Evolutionary conservation across 2,113 vertebrate species (phyloP).

Genomic region (Mormyrus lacerda): DNA sequence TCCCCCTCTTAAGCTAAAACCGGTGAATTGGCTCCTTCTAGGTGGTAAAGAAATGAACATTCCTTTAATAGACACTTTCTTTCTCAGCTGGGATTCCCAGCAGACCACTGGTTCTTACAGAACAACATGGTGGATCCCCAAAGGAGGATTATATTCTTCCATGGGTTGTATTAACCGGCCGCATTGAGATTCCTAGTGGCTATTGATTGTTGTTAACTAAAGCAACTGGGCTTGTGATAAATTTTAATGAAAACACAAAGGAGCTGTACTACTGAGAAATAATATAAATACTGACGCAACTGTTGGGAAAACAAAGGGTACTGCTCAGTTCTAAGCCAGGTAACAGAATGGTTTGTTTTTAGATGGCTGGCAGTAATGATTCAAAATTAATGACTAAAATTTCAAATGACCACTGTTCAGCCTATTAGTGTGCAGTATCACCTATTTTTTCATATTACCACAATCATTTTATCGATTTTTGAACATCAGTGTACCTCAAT

Average conservation of each 20-base stretch:
- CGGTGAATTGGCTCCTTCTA: neutral
- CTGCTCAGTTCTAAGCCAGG: conserved; percentile 39
- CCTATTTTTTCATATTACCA: conserved; percentile 27
- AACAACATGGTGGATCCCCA: neutral
- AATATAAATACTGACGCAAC: conserved; percentile 34
- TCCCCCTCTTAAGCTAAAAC: neutral
- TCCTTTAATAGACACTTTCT: neutral
- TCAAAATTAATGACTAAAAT: conserved; percentile 38
- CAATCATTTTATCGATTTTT: neutral
- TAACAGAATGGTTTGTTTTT: conserved; percentile 28
- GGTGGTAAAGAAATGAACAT: neutral
- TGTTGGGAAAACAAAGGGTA: conserved; percentile 35
- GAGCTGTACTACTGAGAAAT: conserved; percentile 43
- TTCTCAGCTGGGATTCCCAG: neutral
- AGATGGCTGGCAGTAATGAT: conserved; percentile 33
- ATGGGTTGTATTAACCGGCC: conserved; percentile 35
- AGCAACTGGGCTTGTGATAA: conserved; percentile 43
- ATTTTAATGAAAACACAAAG: conserved; percentile 22
- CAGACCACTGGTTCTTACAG: neutral
- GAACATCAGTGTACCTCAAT: conserved; percentile 9
- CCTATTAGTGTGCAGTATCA: conserved; percentile 24
- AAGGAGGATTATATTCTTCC: neutral
- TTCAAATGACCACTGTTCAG: conserved; percentile 29
- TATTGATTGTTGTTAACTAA: conserved; percentile 35
- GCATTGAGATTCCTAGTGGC: conserved; percentile 24